Base-by-base conservation (phyloP, 2,113 vertebrate species). In the Indicator indicator region DNA sequence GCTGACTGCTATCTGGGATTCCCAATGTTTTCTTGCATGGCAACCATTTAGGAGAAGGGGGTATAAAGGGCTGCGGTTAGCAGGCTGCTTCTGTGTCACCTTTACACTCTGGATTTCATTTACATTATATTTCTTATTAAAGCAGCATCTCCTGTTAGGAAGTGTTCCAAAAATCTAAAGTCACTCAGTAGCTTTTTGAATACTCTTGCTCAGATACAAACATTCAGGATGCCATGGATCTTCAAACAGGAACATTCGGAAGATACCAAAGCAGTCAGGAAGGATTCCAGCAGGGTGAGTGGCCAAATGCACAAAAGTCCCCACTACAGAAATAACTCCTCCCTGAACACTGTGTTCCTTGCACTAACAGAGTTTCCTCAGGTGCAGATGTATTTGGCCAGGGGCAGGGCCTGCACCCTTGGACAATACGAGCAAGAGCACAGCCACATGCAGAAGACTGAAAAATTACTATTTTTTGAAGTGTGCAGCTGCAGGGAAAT, bases 191-290 rank as follows among this genome's bases (percentile, higher is more conserved):
- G 33, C 54, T 82, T 68, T 68, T 62, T 63, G 40, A 63, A 78
- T 6, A 5, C 56, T 30, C 26, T 15, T 23, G 2, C n/a, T 62
- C 48, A 28, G 59, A 32, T 42, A 55, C 68, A 75, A 71, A 12
- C n/a, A 10, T 0, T 3, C 2, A 16, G 30, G 10, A 60, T 27
- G 17, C 19, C 15, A 2, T 1, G 3, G 59, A 19, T n/a, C 40
- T 52, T 26, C 63, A 44, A 26, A 65, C 1, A 3, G 54, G 48
- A 79, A 38, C 42, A 1, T 38, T 1, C 5, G 32, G 78, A 75
- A 23, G 42, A 42, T 9, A 50, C 68, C 63, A 50, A 72, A 77
- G 67, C 26, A 50, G 26, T 54, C 23, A 11, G 52, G n/a, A 40
- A n/a, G 82, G 62, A 54, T n/a, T 7, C n/a, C 13, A 24, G 26